These are phyloP conservation scores for Coenobita brevimanus DNA, from an alignment of 1,140 invertebrate species.

Conservation along the genomic window DNA sequence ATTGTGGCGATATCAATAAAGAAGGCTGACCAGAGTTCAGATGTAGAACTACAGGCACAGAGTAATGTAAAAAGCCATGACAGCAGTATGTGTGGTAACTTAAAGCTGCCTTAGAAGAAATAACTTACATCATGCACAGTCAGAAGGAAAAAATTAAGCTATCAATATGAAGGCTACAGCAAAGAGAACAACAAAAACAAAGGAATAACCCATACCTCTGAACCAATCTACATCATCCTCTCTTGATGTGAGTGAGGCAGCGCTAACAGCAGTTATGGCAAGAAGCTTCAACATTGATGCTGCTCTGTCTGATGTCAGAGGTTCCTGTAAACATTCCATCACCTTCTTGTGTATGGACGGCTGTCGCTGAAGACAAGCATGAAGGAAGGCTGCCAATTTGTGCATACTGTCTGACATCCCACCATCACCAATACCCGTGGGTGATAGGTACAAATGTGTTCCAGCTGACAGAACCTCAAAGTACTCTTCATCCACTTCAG, in stretches of 20 bases:
- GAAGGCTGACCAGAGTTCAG: too few species aligned
- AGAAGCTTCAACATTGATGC: constrained; percentile 5
- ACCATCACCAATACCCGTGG: not conserved
- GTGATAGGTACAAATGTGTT: constrained; percentile 11
- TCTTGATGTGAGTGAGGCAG: not conserved
- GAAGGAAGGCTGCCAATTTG: constrained; percentile 36
- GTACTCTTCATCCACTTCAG: constrained; percentile 42
- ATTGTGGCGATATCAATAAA: too few species aligned
- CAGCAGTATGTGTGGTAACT: too few species aligned
- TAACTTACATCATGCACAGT: too few species aligned
- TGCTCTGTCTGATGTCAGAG: not conserved
- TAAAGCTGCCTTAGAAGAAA: too few species aligned
- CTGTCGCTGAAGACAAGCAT: constrained; percentile 19
- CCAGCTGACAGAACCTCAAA: constrained; percentile 24
- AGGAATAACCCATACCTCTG: constrained; percentile 16
- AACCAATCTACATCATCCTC: constrained; percentile 28
- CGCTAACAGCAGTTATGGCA: not conserved
- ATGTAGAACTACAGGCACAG: too few species aligned
- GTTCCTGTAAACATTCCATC: constrained; percentile 4
- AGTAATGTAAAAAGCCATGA: too few species aligned
- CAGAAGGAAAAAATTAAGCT: too few species aligned
- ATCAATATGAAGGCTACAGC: too few species aligned
- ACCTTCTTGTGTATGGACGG: constrained; percentile 34
- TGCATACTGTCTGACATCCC: not conserved
- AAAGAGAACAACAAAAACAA: not conserved